Evolutionary conservation across 2,888 invertebrate genomes (phyloP).

Genomic region (Autographa pulchrina): DNA sequence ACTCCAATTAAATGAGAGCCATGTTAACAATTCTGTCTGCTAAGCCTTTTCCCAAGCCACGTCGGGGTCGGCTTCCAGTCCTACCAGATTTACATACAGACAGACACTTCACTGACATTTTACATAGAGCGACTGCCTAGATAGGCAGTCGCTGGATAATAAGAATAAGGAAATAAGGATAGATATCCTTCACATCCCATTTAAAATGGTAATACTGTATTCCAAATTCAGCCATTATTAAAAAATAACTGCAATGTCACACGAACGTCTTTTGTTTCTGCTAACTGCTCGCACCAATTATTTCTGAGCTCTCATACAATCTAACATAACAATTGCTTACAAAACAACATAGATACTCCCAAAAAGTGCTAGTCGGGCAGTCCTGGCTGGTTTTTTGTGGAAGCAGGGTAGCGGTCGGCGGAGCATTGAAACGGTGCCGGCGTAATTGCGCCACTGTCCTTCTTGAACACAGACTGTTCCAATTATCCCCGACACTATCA

Average conservation of each 20-base stretch:
- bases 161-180: too few relatives aligned
- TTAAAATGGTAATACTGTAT: background rate
- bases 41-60: too few relatives aligned
- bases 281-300: background rate
- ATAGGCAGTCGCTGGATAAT: too few relatives aligned
- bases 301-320: background rate
- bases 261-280: background rate
- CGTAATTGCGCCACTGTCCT: slow-evolving; percentile 51
- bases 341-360: slow-evolving; percentile 19
- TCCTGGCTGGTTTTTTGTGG: slow-evolving; percentile 29
- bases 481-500: slow-evolving; percentile 46
- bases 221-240: background rate
- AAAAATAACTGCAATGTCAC: too few relatives aligned
- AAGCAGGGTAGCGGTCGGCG: slow-evolving; percentile 36
- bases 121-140: too few relatives aligned
- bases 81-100: too few relatives aligned
- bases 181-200: too few relatives aligned
- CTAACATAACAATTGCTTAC: slow-evolving; percentile 20
- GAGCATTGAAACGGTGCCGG: slow-evolving; percentile 48
- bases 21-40: too few relatives aligned
- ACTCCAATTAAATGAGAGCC: too few relatives aligned
- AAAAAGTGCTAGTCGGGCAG: slow-evolving; percentile 15
- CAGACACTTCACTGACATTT: too few relatives aligned
- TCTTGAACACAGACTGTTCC: slow-evolving; percentile 42
- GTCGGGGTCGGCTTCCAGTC: too few relatives aligned